Evolutionary conservation across 2,888 invertebrate species (phyloP).

Genomic region (Embidobia sp.): DNA sequence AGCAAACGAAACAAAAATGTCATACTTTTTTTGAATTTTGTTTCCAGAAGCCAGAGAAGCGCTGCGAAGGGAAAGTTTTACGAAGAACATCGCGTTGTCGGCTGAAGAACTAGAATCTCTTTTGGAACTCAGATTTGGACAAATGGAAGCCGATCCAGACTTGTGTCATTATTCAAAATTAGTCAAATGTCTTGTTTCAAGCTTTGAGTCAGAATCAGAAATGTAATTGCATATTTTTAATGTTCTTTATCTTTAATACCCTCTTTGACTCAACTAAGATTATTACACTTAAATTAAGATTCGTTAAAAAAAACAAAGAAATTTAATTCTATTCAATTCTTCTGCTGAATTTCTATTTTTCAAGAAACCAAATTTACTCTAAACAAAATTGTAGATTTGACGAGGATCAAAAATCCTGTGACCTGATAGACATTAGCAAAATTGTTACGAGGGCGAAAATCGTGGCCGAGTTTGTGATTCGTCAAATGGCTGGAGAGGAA

Average conservation of each 20-base stretch:
- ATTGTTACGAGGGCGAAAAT: slow-evolving; percentile 70
- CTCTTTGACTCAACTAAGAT: too few species aligned
- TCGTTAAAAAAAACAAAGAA: too few species aligned
- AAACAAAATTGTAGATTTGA: background rate
- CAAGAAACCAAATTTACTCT: too few species aligned
- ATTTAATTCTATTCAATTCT: too few species aligned
- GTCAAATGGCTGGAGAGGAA: slow-evolving; percentile 74
- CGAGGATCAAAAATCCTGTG: background rate
- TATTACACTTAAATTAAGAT: too few species aligned
- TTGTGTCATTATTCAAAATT: slow-evolving; percentile 70
- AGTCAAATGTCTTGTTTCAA: slow-evolving; percentile 70
- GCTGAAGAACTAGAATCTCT: slow-evolving; percentile 59
- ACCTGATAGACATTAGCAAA: slow-evolving; percentile 66
- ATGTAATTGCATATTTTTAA: too few species aligned
- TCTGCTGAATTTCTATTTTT: too few species aligned
- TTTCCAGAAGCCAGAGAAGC: slow-evolving; percentile 45
- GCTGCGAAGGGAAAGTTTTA: slow-evolving; percentile 44
- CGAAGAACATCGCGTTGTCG: slow-evolving; percentile 58
- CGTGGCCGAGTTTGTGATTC: slow-evolving; percentile 75
- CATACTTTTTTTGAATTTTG: too few species aligned
- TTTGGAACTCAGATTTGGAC: slow-evolving; percentile 71
- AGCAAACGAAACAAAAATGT: too few species aligned
- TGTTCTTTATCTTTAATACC: too few species aligned
- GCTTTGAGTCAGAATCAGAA: slow-evolving; percentile 46
- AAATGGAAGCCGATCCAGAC: slow-evolving; percentile 70